Conservation (phyloP, 1,140 invertebrate species). For the Wiebesia pumilae region DNA sequence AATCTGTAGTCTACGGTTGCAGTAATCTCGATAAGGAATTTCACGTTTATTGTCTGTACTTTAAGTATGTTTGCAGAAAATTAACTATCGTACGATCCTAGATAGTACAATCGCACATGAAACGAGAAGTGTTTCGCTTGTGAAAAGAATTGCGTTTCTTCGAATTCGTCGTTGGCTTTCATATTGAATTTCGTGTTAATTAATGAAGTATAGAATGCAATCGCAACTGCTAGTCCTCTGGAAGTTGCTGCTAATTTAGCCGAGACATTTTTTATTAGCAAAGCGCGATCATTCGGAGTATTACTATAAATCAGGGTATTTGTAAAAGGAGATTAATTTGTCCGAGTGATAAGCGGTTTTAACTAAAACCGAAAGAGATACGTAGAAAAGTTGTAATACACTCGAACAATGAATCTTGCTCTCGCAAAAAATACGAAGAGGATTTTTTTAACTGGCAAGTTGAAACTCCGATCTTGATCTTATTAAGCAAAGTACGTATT, state of each 20-base stretch:
- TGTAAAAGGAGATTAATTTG: background rate
- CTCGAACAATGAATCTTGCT: background rate
- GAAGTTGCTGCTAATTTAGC: background rate
- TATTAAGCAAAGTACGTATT: slow-evolving; percentile 5
- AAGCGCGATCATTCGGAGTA: background rate
- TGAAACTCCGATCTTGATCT: background rate
- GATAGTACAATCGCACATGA: background rate
- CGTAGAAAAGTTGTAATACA: background rate
- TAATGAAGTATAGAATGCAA: background rate
- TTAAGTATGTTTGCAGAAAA: background rate
- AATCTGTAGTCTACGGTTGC: background rate
- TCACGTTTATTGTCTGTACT: background rate
- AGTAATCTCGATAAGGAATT: slow-evolving; percentile 2
- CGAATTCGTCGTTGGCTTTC: no score
- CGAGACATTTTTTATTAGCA: background rate
- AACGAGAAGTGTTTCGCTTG: background rate
- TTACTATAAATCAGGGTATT: background rate
- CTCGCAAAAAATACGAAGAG: background rate
- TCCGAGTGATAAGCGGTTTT: background rate
- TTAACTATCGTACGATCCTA: background rate
- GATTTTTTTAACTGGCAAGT: background rate
- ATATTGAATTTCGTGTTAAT: background rate
- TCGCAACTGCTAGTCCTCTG: no score
- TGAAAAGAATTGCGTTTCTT: background rate
- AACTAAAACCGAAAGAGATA: background rate